Conservation (phyloP, 2,113 vertebrate genomes). For the Ovibos moschatus region DNA sequence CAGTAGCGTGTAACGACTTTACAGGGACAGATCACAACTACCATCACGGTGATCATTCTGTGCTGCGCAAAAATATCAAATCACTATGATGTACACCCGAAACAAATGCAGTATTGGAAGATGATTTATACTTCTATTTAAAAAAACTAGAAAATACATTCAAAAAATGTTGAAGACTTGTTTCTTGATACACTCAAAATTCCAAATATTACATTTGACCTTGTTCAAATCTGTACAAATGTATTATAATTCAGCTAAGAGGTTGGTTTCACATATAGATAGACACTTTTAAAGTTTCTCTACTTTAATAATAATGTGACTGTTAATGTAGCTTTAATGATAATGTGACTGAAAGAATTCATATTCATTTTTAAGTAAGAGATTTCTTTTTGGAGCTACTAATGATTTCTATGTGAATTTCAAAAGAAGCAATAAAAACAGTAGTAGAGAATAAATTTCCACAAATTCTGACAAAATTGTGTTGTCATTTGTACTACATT, state of each 20-base stretch:
- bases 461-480: background rate
- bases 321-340: background rate
- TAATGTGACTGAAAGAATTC: background rate
- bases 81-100: no score
- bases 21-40: background rate
- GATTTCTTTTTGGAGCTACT: background rate
- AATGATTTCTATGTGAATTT: background rate
- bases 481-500: background rate
- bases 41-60: background rate
- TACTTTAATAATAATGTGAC: background rate
- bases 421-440: background rate
- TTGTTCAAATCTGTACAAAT: background rate
- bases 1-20: background rate
- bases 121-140: background rate
- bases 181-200: background rate
- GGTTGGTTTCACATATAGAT: background rate
- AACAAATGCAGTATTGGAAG: background rate
- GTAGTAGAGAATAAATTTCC: background rate
- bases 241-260: background rate
- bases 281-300: background rate
- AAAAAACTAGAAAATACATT: background rate
- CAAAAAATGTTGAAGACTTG: background rate
- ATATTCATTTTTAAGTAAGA: conserved; percentile 14
- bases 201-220: background rate
- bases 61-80: background rate